These are phyloP conservation scores for Fulica atra DNA, from an alignment of 2,113 vertebrate genomes.

Conservation along the genomic window DNA sequence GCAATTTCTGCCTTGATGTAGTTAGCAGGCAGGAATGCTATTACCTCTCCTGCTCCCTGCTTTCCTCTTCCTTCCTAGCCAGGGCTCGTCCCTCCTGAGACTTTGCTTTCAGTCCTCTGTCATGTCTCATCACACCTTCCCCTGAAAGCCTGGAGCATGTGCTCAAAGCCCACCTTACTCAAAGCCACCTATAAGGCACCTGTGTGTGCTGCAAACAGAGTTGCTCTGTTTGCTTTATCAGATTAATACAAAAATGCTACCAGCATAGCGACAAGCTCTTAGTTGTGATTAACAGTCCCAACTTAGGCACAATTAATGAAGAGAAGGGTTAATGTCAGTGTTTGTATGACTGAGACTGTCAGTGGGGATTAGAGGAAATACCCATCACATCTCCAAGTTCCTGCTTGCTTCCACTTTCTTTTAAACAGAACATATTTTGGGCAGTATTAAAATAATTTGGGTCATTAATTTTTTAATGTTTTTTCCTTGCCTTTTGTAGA, in stretches of 20 bases:
- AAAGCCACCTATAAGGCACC: no score
- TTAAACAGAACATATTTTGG: neutral
- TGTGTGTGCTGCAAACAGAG: neutral
- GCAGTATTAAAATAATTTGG: neutral
- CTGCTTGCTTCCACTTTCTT: neutral
- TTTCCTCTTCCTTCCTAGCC: neutral
- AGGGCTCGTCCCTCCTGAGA: neutral
- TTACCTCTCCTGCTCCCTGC: neutral
- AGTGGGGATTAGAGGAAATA: neutral
- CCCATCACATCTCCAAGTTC: neutral
- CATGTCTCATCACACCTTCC: neutral
- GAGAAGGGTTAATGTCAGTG: neutral
- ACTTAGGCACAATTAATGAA: neutral
- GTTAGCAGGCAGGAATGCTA: neutral
- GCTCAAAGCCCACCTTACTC: neutral
- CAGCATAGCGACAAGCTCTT: neutral
- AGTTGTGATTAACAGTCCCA: slow-evolving; percentile 7
- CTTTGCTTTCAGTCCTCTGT: neutral
- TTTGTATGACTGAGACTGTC: neutral
- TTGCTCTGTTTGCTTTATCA: neutral
- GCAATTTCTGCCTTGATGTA: neutral
- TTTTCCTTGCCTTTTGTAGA: neutral
- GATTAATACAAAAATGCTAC: neutral
- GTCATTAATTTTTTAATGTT: neutral
- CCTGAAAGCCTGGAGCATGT: rapidly evolving